Evolutionary conservation across 2,113 vertebrate species (phyloP).

Genomic region (Hyaena hyaena): DNA sequence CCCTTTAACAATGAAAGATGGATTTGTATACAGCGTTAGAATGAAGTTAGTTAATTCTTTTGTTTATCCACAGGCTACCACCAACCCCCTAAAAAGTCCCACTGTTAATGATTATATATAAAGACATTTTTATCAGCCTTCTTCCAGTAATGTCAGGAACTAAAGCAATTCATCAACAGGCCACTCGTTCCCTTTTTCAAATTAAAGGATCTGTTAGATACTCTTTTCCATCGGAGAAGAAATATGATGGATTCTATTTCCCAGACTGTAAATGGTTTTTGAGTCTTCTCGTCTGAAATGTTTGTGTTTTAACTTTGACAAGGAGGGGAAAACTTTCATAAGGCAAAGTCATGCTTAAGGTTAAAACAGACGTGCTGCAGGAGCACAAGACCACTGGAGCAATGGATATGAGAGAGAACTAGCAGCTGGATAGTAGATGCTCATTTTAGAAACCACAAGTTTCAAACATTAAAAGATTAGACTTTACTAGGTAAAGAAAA

Average conservation of each 20-base stretch:
- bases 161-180: constrained; percentile 75
- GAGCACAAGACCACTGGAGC: background rate
- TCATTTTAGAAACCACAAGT: constrained; percentile 37
- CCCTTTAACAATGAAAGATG: constrained; percentile 53
- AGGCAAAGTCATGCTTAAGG: constrained; percentile 68
- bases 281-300: constrained; percentile 44
- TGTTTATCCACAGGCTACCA: constrained; percentile 45
- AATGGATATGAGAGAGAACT: background rate
- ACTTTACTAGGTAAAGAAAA: constrained; percentile 9
- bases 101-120: constrained; percentile 70
- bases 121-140: constrained; percentile 76
- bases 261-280: constrained; percentile 71
- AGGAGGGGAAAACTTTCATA: background rate
- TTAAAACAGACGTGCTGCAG: constrained; percentile 17
- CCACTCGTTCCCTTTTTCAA: constrained; percentile 63
- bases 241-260: constrained; percentile 77
- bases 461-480: constrained; percentile 58
- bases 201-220: constrained; percentile 78
- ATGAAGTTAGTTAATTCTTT: constrained; percentile 60
- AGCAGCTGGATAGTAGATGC: background rate
- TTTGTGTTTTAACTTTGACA: constrained; percentile 49
- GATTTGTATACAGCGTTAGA: background rate
- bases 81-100: constrained; percentile 35
- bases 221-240: constrained; percentile 75
- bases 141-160: constrained; percentile 68